Base-by-base conservation (phyloP, 2,797 vertebrate genomes). In the Halcyon chelicuti region DNA sequence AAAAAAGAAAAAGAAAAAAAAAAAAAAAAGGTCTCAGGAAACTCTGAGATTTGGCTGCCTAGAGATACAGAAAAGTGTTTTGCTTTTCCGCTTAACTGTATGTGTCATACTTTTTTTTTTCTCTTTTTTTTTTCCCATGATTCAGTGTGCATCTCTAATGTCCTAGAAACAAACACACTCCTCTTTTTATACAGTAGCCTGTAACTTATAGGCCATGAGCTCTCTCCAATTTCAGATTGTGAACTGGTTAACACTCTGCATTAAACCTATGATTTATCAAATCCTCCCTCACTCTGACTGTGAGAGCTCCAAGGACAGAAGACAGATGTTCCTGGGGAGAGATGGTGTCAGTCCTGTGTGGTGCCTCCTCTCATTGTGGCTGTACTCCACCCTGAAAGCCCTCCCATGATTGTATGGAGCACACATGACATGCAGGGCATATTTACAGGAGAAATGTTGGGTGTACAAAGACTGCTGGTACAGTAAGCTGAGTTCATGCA, bases 351-450 rank as follows among this genome's bases (percentile, higher is more conserved):
- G 29, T 40, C 37, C 19, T 0, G 0, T 9, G 26, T 2, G 4
- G 1, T 42, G 19, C 20, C 16, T 58, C 40, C 63, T 71, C 62
- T 39, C 14, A 7, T 2, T 0, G 2, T 4, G 23, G 39, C 54
- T 2, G 2, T 20, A 17, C 37, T 29, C 75, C 88, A 35, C 40
- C 40, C 47, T 14, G n/a, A 54, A 42, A 72, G 23, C 33, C n/a
- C 21, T 54, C 22, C 61, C 3, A 0, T 7, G 25, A 29, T 1
- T 0, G 0, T 3, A 17, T 7, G 19, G 44, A 42, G 39, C 37
- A 13, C 20, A 25, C 1, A 2, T 1, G 0, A 21, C 46, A 19
- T 14, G 19, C 42, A 11, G 12, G 29, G 16, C 31, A 3, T 2
- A 12, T 2, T 20, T 19, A 22, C 40, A 49, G 37, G 19, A 70